Conservation (phyloP, 2,113 vertebrate species). For the Poeciliopsis turrubarensis region DNA sequence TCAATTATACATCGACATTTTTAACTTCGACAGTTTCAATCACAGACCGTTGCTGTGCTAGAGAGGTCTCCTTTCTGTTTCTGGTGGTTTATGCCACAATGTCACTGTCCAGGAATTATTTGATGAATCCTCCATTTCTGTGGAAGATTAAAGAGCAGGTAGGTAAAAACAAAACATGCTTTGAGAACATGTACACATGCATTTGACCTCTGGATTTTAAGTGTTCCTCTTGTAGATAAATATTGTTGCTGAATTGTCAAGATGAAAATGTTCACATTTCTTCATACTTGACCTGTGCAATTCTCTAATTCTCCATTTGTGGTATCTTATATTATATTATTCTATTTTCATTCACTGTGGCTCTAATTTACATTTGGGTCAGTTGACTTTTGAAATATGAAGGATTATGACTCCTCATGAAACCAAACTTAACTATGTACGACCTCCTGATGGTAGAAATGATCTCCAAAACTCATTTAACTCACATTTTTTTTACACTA, state of each 20-base stretch:
- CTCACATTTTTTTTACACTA: background rate
- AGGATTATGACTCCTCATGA: background rate
- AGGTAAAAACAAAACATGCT: too few species aligned
- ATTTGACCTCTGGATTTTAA: too few species aligned
- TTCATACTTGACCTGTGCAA: background rate
- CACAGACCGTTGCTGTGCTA: background rate
- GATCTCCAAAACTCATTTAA: background rate
- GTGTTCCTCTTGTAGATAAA: too few species aligned
- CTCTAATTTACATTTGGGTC: background rate
- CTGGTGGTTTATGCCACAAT: background rate
- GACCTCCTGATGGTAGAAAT: background rate
- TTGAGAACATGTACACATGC: too few species aligned
- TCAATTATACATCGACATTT: background rate
- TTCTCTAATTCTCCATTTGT: background rate
- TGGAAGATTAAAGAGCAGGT: background rate
- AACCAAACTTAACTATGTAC: background rate
- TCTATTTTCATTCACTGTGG: background rate
- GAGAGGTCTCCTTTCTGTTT: background rate
- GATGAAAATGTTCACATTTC: too few species aligned
- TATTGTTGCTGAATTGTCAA: too few species aligned
- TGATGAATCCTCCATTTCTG: background rate
- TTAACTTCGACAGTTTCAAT: background rate
- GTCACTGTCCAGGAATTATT: background rate
- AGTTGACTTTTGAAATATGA: too few species aligned
- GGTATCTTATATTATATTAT: background rate